Base-by-base conservation (phyloP, 1,140 invertebrate genomes). In the Formica exsecta region DNA sequence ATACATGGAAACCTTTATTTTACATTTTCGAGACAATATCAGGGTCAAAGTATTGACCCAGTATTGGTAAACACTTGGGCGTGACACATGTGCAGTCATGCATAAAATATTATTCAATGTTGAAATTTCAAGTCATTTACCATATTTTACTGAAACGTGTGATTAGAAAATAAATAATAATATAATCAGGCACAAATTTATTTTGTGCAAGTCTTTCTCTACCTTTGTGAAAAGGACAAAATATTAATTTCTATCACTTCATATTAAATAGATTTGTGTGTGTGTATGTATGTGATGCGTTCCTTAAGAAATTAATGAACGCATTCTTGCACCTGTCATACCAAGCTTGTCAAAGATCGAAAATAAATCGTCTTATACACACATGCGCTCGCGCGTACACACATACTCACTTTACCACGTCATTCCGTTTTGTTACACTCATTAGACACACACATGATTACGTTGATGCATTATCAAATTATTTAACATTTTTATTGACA, bases 341-440 rank as follows among this genome's bases (percentile, higher is more conserved):
- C 2, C 11, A 19, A 38, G 4, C 36, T 41, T 29, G 22, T 4
- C 9, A n/a, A 75, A 41, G 36, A 44, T 51, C 16, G 48, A 51
- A 77, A 79, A 65, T 38, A 66, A 65, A 36, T 66, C 5, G 16
- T 51, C n/a, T n/a, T 32, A 16, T 7, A 0, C 3, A 16, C 16
- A 51, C 4, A 51, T 11, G 0, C 3, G 13, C 48, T 4, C 48
- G 16, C 48, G 16, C 48, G 3, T 16, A 5, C 16, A 51, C 16
- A 48, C 36, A 36, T 41, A n/a, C 66, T n/a, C 36, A 65, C 29
- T 19, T 76, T 65, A 57, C 44, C 36, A 79, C 41, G 44, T 79
- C 75, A 79, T 66, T 61, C 57, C 51, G 29, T 79, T 77, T 77
- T 22, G 22, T 41, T 16, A n/a, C 8, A 13, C n/a, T 65, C 41